These are phyloP conservation scores for Cercopithecus mitis DNA, from an alignment of 2,797 vertebrate genomes.

Conservation along the genomic window DNA sequence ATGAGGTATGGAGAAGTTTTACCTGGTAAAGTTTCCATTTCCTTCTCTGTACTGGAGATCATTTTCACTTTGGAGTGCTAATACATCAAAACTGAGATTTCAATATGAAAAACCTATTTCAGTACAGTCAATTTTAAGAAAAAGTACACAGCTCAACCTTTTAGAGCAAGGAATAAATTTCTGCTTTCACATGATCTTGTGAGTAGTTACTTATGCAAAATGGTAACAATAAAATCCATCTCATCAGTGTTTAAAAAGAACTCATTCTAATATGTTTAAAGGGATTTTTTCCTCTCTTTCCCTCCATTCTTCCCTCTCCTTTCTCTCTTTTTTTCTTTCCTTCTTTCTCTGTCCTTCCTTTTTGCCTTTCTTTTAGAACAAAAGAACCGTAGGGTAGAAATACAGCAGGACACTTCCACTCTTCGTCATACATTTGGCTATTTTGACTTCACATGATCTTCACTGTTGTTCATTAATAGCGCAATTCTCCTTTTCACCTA, in stretches of 20 bases:
- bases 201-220: background rate
- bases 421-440: background rate
- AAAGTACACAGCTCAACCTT: conserved; percentile 9
- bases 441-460: background rate
- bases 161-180: background rate
- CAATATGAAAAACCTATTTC: conserved; percentile 31
- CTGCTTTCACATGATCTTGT: background rate
- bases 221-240: background rate
- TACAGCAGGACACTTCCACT: background rate
- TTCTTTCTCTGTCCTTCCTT: background rate
- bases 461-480: background rate
- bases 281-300: background rate
- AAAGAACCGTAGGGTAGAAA: background rate
- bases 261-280: background rate
- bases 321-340: background rate
- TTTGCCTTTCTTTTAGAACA: background rate
- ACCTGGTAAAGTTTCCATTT: conserved; percentile 22
- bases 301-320: background rate
- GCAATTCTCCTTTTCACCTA: background rate
- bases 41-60: background rate
- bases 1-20: background rate
- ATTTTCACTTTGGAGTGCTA: conserved; percentile 45
- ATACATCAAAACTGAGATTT: conserved; percentile 19
- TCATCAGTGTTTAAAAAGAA: background rate
- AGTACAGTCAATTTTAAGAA: conserved; percentile 35